Percentiles rank a stretch among this genome's conserved stretches.
These are phyloP conservation scores for Seladonia tumulorum DNA, from an alignment of 2,888 invertebrate species.

Conservation along the genomic window DNA sequence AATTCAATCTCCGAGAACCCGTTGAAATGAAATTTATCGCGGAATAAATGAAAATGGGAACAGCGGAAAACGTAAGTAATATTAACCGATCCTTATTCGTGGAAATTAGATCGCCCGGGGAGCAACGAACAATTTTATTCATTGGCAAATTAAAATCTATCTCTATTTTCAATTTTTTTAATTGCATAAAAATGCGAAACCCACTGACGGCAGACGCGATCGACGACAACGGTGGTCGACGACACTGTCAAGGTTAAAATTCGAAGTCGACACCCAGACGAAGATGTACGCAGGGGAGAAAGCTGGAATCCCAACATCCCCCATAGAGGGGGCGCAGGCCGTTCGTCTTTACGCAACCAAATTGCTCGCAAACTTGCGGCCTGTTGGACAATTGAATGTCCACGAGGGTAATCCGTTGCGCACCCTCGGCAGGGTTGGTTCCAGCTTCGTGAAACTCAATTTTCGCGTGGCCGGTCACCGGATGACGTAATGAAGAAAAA, in stretches of 20 bases:
- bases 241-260: background rate
- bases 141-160: background rate
- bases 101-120: background rate
- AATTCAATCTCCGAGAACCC: slow-evolving; percentile 7
- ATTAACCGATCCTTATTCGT: background rate
- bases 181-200: too few species aligned
- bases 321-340: background rate
- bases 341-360: slow-evolving; percentile 36
- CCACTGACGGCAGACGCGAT: background rate
- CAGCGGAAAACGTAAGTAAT: background rate
- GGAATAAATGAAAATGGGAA: background rate
- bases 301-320: background rate
- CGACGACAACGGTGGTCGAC: background rate
- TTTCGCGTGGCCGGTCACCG: slow-evolving; percentile 50
- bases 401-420: background rate
- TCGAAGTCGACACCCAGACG: background rate
- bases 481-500: slow-evolving; percentile 71
- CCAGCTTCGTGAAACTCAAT: slow-evolving; percentile 60
- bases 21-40: slow-evolving; percentile 15
- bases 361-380: slow-evolving; percentile 38
- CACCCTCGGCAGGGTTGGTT: background rate
- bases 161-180: background rate
- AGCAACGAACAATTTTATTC: background rate
- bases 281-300: background rate
- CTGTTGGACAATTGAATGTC: slow-evolving; percentile 34